A percentile compares a stretch with the other conserved stretches of the same genome.
phyloP scores from a whole-genome alignment of 2,797 vertebrate species.

The Bradypodion ventrale region DNA sequence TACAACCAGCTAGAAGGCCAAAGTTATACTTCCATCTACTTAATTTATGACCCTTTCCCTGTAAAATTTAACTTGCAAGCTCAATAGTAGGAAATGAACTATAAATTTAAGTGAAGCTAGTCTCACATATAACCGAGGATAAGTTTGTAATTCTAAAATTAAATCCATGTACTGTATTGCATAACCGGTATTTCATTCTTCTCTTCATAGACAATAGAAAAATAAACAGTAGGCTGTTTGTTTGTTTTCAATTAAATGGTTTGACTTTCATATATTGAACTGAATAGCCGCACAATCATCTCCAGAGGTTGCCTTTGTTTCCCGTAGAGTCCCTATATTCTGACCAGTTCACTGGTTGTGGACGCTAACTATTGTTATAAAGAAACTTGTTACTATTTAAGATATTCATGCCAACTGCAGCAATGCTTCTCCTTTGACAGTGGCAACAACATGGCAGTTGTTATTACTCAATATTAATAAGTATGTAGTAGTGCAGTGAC shows the following conservation, averaged over 20 bases:
- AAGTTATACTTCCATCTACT: conserved; percentile 73
- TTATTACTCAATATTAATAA: conserved; percentile 4
- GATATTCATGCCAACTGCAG: background rate
- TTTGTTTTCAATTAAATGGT: conserved; percentile 39
- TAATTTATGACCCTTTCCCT: conserved; percentile 79
- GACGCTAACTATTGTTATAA: background rate
- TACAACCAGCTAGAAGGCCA: conserved; percentile 69
- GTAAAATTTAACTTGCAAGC: conserved; percentile 78
- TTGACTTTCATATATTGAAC: fast-evolving
- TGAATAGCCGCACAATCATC: background rate
- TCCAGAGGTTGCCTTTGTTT: background rate
- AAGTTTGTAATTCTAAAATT: conserved; percentile 63
- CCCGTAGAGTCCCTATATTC: background rate
- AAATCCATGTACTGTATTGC: conserved; percentile 56
- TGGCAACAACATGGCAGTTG: background rate
- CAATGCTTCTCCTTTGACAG: background rate
- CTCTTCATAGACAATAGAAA: conserved; percentile 37
- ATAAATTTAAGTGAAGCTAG: conserved; percentile 72
- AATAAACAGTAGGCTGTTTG: conserved; percentile 25
- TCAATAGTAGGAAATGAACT: conserved; percentile 72
- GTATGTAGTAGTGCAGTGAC: too few species aligned
- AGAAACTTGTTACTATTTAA: background rate
- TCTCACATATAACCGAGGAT: conserved; percentile 66
- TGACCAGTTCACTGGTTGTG: background rate
- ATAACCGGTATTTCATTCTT: conserved; percentile 42